Evolutionary conservation across 1,140 invertebrate species (phyloP).

Genomic region (Temnothorax curvispinosus): DNA sequence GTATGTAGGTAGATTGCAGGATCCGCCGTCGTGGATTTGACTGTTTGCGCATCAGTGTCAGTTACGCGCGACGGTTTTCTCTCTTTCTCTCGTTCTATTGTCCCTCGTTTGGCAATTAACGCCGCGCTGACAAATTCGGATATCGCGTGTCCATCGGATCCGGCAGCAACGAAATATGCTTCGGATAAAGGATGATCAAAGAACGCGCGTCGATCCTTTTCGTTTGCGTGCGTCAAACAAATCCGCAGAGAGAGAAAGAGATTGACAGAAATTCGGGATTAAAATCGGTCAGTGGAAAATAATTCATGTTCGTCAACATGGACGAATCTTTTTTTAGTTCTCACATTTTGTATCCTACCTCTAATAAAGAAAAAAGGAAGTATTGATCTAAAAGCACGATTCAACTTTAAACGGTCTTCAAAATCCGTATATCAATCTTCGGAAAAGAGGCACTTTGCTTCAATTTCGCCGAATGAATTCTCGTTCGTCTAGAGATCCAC

Average conservation of each 20-base stretch:
- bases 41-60: conserved; percentile 38
- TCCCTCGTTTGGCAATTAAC: conserved; percentile 42
- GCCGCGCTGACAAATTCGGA: conserved; percentile 24
- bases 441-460: background rate
- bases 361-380: background rate
- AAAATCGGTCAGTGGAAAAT: background rate
- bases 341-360: background rate
- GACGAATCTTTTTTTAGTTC: background rate
- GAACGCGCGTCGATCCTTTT: background rate
- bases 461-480: conserved; percentile 33
- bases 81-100: background rate
- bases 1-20: conserved; percentile 2
- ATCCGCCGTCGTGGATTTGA: conserved; percentile 8
- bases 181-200: conserved; percentile 22
- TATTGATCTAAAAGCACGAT: background rate
- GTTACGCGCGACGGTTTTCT: background rate
- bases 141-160: background rate
- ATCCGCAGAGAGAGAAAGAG: background rate
- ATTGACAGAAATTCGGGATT: background rate
- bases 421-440: conserved; percentile 8
- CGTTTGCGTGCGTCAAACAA: conserved; percentile 15
- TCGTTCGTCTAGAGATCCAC: background rate
- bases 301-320: background rate
- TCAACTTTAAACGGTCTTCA: background rate
- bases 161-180: background rate